A percentile compares a stretch with the other conserved stretches of the same genome.
Conservation (phyloP, 2,797 vertebrate genomes). For the Diceros bicornis region DNA sequence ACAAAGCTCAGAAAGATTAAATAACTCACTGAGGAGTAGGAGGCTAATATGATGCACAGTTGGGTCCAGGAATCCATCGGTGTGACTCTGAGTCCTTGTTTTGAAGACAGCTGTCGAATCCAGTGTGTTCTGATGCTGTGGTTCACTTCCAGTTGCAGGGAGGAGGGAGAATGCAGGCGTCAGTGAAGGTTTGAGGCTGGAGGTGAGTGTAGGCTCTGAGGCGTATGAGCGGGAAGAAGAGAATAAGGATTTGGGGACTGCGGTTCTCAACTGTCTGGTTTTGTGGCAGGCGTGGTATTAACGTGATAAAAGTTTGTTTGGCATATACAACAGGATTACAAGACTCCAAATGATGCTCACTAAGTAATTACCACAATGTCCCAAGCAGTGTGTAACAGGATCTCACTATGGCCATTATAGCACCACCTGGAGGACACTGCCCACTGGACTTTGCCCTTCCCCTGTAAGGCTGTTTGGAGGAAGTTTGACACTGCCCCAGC, state of each 20-base stretch:
- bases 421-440: rapidly evolving
- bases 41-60: neutral
- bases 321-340: neutral
- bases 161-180: rapidly evolving
- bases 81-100: neutral
- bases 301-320: neutral
- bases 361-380: neutral
- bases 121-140: too few relatives aligned
- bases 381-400: neutral
- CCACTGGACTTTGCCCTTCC: neutral
- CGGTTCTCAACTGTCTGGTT: neutral
- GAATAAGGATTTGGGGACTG: neutral
- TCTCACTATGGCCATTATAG: neutral
- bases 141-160: neutral
- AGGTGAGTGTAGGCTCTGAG: neutral
- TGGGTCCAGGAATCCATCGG: neutral
- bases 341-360: neutral
- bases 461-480: neutral
- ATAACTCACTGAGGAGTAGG: neutral
- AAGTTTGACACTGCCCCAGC: rapidly evolving
- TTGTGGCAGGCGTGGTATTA: neutral
- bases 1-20: neutral
- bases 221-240: neutral
- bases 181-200: neutral
- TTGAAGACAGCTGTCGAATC: neutral